Evolutionary conservation across 2,113 vertebrate genomes (phyloP), one percentile per base, ranked within the genome.

Genomic region (Centropus unirufus): DNA sequence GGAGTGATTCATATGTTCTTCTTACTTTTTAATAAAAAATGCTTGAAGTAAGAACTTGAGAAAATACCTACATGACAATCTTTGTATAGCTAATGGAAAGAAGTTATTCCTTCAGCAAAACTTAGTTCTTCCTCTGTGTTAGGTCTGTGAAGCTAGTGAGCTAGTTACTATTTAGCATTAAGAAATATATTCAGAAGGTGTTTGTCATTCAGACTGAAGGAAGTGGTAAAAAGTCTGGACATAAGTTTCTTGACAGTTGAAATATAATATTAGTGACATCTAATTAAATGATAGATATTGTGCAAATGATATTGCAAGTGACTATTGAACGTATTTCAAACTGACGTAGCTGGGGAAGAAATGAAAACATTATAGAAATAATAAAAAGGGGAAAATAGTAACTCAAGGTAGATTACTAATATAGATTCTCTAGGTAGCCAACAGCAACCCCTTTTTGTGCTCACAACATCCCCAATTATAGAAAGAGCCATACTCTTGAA

Each of bases 251-350:
- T 95, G 91, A 83, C 67, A 97, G 58, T 9, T 91, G 79, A 95
- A 96, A 89, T 83, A 93, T 81, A 86, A n/a, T 83, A 73, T 87
- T 96, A 94, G 14, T 5, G 17, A 72, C 66, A 93, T 67, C 80
- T 93, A 95, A 94, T 92, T 96, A 96, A 96, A 90, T 87, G 92
- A 90, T 73, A 81, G 32, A 61, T 64, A 58, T 66, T 84, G 44
- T 73, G 52, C 46, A 92, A 95, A 87, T 61, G 13, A 95, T 84
- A 94, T 42, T 55, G 64, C 36, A 75, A 75, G 39, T 10, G 23
- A 86, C 24, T 83, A 59, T 12, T 67, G 59, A 61, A 95, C 95
- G 78, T 27, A 77, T 89, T 83, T 88, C 68, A 92, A 85, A 93
- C 8, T 54, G 66, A 87, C 21, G 22, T 58, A 61, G 47, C 5